phyloP scores from a whole-genome alignment of 1,140 invertebrate genomes.

The Fopius arisanus region DNA sequence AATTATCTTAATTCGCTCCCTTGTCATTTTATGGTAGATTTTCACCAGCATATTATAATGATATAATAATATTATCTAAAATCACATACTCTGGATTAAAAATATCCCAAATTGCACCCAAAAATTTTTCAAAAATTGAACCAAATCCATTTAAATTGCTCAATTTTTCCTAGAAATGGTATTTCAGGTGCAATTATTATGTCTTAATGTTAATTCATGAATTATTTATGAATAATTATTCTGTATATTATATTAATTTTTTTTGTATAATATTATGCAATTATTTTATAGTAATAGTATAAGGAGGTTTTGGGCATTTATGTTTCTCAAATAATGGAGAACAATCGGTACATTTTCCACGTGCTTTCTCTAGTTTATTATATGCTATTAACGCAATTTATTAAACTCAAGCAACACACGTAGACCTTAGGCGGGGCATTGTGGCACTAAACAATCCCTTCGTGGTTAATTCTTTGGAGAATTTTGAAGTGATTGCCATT shows the following conservation, averaged over 20 bases:
- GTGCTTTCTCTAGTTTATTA: background rate
- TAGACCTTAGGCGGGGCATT: background rate
- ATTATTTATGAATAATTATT: slow-evolving; percentile 1
- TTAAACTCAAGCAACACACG: slow-evolving; percentile 5
- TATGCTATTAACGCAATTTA: background rate
- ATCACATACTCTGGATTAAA: slow-evolving; percentile 52
- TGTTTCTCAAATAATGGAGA: background rate
- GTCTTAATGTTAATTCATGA: background rate
- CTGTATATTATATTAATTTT: background rate
- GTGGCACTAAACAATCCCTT: background rate
- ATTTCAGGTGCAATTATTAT: background rate
- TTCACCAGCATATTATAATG: slow-evolving; percentile 32
- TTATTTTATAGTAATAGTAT: background rate
- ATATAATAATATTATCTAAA: slow-evolving; percentile 46
- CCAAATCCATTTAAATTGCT: background rate
- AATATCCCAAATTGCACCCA: slow-evolving; percentile 40
- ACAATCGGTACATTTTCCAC: background rate
- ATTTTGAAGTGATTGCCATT: slow-evolving; percentile 46
- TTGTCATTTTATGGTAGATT: slow-evolving; percentile 18
- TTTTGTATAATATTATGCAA: background rate
- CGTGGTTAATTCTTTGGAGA: slow-evolving; percentile 50
- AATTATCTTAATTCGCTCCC: background rate
- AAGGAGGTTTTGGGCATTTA: background rate
- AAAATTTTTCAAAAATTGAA: slow-evolving; percentile 29
- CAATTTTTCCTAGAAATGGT: background rate